phyloP scores from a whole-genome alignment of 2,888 invertebrate species.

The Vanessa cardui region DNA sequence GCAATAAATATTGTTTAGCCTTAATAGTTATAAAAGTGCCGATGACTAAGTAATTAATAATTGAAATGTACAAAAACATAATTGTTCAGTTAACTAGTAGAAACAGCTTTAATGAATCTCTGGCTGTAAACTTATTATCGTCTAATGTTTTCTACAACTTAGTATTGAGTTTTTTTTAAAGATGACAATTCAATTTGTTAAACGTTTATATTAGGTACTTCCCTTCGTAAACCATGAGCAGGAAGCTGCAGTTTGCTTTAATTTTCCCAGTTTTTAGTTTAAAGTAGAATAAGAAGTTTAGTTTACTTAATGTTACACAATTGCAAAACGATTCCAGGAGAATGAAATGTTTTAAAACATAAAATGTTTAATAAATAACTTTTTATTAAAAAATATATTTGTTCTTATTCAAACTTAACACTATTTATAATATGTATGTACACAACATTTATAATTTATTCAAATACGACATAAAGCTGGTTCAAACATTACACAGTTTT shows the following conservation, averaged over 20 bases:
- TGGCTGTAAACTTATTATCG: background rate
- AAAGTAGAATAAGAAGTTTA: slow-evolving; percentile 7
- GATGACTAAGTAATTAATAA: too few relatives aligned
- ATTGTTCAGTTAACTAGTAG: background rate
- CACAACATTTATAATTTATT: slow-evolving; percentile 50
- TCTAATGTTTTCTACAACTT: background rate
- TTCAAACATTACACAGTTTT: background rate
- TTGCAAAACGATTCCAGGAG: slow-evolving; percentile 19
- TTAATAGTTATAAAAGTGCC: too few relatives aligned
- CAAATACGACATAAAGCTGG: slow-evolving; percentile 2
- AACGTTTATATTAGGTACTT: background rate
- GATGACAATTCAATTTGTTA: background rate
- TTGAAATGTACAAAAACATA: background rate
- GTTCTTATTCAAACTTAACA: slow-evolving; percentile 64
- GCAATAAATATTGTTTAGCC: too few relatives aligned
- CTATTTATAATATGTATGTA: slow-evolving; percentile 63
- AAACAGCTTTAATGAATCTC: slow-evolving; percentile 1
- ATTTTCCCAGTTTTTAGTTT: slow-evolving; percentile 10
- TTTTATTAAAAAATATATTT: slow-evolving; percentile 64
- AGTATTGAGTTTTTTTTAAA: background rate
- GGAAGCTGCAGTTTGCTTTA: background rate
- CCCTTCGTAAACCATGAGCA: background rate
- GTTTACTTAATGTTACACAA: background rate
- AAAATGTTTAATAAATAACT: slow-evolving; percentile 71
- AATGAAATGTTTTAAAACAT: slow-evolving; percentile 27